Evolutionary conservation across 1,140 invertebrate species (phyloP).

Genomic region (Wiebesia pumilae): DNA sequence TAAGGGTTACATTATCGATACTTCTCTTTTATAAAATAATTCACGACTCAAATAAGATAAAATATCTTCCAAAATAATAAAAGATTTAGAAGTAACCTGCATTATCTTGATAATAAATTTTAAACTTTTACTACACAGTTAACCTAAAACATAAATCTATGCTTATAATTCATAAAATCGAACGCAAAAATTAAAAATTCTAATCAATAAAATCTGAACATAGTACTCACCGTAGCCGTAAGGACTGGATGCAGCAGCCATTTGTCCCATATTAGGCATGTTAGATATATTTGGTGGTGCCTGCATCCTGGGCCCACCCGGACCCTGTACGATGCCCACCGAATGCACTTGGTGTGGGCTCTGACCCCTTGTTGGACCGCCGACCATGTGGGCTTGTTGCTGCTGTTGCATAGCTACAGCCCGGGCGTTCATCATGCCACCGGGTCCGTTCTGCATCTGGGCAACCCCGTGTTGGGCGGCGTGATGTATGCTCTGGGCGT

Average conservation of each 20-base stretch:
- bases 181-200: background rate
- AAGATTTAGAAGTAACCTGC: background rate
- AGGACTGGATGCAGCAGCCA: slow-evolving; percentile 72
- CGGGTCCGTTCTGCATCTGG: slow-evolving; percentile 82
- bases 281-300: slow-evolving; percentile 71
- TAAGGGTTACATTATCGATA: background rate
- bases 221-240: slow-evolving; percentile 74
- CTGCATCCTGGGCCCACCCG: slow-evolving; percentile 77
- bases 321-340: slow-evolving; percentile 70
- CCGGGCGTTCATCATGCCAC: slow-evolving; percentile 76
- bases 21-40: background rate
- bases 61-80: background rate
- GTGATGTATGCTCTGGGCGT: slow-evolving; percentile 72
- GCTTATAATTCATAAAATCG: background rate
- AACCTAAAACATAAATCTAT: background rate
- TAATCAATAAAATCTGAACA: background rate
- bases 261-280: slow-evolving; percentile 71
- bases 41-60: no score
- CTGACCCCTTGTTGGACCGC: slow-evolving; percentile 70
- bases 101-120: background rate
- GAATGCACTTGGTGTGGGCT: slow-evolving; percentile 72
- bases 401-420: slow-evolving; percentile 78
- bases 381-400: slow-evolving; percentile 74
- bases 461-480: slow-evolving; percentile 69
- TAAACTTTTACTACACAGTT: background rate